These are phyloP conservation scores for Calliopum simillimum DNA, from an alignment of 2,888 invertebrate genomes.

Conservation along the genomic window DNA sequence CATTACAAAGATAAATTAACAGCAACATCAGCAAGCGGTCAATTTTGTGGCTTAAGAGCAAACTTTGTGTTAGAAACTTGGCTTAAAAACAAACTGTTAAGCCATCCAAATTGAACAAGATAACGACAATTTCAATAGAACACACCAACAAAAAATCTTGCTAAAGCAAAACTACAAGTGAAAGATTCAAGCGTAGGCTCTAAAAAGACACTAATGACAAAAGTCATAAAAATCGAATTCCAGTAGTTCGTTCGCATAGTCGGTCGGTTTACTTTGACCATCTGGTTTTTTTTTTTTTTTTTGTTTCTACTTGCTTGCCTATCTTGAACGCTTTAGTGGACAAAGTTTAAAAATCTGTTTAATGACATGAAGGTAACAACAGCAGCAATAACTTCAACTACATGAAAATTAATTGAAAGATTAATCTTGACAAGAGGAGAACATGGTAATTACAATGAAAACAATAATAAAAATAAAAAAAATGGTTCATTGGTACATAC, in stretches of 20 bases:
- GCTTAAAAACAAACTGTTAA: neutral
- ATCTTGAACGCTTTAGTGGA: conserved; percentile 16
- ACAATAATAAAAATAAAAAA: neutral
- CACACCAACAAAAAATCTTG: neutral
- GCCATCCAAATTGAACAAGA: too few species aligned
- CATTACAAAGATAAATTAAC: conserved; percentile 36
- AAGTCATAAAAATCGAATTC: conserved; percentile 43
- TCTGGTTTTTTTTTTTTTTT: conserved; percentile 5
- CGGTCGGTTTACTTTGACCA: neutral
- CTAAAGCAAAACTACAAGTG: neutral
- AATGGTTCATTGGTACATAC: neutral
- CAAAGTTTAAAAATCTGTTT: conserved; percentile 1
- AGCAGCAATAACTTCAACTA: conserved; percentile 5
- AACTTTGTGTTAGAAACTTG: neutral
- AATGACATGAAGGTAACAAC: conserved; percentile 6
- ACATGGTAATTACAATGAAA: neutral
- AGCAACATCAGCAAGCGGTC: conserved; percentile 23
- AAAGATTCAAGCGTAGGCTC: too few species aligned
- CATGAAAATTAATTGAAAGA: conserved; percentile 12
- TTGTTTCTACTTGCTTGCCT: conserved; percentile 25
- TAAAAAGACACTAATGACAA: neutral
- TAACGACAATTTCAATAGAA: too few species aligned
- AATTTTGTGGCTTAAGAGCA: neutral
- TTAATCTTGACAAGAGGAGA: neutral
- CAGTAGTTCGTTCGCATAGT: conserved; percentile 37